Evolutionary conservation across 2,888 invertebrate species (phyloP), one percentile per base, ranked within the genome.

Genomic region (Troides helena): DNA sequence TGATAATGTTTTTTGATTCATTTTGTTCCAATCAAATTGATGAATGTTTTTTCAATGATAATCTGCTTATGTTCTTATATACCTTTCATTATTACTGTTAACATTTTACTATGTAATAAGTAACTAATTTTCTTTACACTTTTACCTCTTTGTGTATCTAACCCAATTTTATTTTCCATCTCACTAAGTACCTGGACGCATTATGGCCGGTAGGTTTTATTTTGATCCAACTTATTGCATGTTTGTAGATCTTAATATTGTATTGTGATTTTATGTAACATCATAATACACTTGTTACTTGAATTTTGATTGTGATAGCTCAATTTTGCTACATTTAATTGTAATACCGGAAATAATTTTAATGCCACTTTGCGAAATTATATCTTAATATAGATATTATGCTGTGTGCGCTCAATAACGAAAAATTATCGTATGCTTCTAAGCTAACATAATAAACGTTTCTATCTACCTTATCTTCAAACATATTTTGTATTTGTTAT

Each of bases 161-260:
- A 39, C 39, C 46, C 43, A 62, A 39, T 36, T 62, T n/a, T 61
- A 36, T 36, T 71, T 65, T 65, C 36, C 50, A 71, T 80, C 81
- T 75, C 78, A 78, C 76, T 72, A 73, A 88, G 87, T 85, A 72
- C 81, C 86, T 76, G 90, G 90, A 85, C 89, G 90, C 74, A 80
- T 84, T 63, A 88, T 89, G 81, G 80, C 89, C 81, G 90, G 90
- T 90, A 90, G 87, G 77, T 67, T 21, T 65, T 61, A 65, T 65
- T 25, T 70, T 65, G 68, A 61, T n/a, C 60, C 23, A 25, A 6
- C 14, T 21, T 68, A 59, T 64, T 67, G 64, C 59, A 43, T 64
- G 62, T 21, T 68, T 66, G 57, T 21, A 68, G 66, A 67, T 67
- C 67, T 67, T 39, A 64, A 63, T 62, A 64, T 58, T 14, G 17